Base-by-base conservation (phyloP, 2,113 vertebrate genomes). In the Varanus komodoensis region DNA sequence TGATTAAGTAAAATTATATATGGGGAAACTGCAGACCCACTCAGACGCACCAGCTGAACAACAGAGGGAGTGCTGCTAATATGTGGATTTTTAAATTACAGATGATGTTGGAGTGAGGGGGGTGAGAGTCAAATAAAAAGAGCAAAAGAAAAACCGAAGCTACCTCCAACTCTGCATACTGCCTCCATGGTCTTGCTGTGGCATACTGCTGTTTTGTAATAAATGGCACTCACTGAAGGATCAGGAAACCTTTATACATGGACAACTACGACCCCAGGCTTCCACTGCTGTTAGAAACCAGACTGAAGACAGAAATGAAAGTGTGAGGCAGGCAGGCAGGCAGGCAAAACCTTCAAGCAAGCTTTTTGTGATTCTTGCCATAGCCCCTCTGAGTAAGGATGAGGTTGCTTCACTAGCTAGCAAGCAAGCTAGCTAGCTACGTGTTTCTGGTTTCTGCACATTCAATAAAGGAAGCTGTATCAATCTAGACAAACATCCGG, bases 151-250 rank as follows among this genome's bases (percentile, higher is more conserved):
- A 91, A 86, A 80, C 64, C 29, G 48, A 57, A 82, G 64, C 90
- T 74, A 85, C 93, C 93, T 95, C 91, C 38, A 90, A 17, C 90
- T 91, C 91, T 82, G 78, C 84, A 92, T 90, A 93, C 84, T 93
- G 91, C 95, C 95, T 93, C 64, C 92, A 89, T 95, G 86, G 27
- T 75, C 92, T 87, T 91, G 92, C 90, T 71, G 29, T 92, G 93
- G 88, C 90, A 71, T 84, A 90, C 89, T 67, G 89, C 90, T 94
- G 91, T 94, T 92, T 94, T 95, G 94, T 90, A 95, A 96, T 95
- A 95, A 92, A 93, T 92, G 80, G 77, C 89, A 88, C 93, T 93
- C 90, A 34, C 38, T 29, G 0, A 89, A 89, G 84, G 82, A 79
- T 93, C 93, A 87, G 93, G 93, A 93, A 92, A 78, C 92, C 90